Evolutionary conservation across 2,113 vertebrate genomes (phyloP), one percentile per base, ranked within the genome.

Genomic region (Serinus canaria): DNA sequence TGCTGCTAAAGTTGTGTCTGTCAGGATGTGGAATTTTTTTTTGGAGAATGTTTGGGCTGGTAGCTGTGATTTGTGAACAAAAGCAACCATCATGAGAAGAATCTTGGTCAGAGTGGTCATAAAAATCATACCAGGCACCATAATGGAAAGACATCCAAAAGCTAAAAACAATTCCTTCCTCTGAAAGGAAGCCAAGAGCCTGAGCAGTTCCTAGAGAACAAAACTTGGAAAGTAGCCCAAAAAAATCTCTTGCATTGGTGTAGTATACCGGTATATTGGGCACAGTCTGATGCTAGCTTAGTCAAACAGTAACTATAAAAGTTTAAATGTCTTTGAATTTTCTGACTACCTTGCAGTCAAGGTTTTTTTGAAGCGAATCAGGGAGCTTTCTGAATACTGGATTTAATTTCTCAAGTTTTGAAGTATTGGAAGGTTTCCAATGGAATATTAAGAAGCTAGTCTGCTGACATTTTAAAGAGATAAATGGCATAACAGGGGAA

Each of bases 381-480:
- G 12, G 10, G 31, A 83, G 13, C 17, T 90, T 66, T 88, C 43
- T 77, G 53, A 73, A 60, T 39, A 64, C 25, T 86, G 23, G 72
- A 62, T 78, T 68, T 69, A 69, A 76, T 70, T 90, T 80, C 79
- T 88, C 37, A 24, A 62, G 37, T 83, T 88, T 86, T 83, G 88
- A 90, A 64, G 67, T 90, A 73, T 17, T 90, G 85, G 85, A 86
- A 90, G 30, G 16, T 35, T 91, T 87, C 81, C 84, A 92, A 30
- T 39, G 28, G 95, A 89, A 93, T 60, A 88, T 69, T 90, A 80
- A 35, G 85, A 87, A 88, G 50, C 11, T n/a, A 52, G n/a, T 39
- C 20, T 83, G 70, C 37, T 96, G 82, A 94, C 63, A 94, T 92
- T 92, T 92, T 90, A 25, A 72, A 91, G 55, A 85, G 82, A 93